A percentile compares a stretch with the other conserved stretches of the same genome.
Evolutionary conservation across 2,113 vertebrate genomes (phyloP).

Genomic region (Brachionichthys hirsutus): DNA sequence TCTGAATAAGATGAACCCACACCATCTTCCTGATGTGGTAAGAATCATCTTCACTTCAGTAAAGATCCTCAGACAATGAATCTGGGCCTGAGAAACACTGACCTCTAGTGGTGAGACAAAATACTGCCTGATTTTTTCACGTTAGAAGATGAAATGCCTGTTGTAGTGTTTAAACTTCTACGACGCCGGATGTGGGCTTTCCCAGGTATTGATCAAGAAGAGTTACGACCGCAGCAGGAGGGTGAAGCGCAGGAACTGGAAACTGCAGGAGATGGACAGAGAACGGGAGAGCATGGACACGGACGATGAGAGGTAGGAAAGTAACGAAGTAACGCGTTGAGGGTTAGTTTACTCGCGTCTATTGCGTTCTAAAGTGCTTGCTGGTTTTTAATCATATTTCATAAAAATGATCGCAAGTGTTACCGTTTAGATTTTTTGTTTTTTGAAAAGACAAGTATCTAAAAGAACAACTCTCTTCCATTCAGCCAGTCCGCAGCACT

Average conservation of each 20-base stretch:
- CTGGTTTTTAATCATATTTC: too few species aligned
- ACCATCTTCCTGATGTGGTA: slow-evolving; percentile 93
- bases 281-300: slow-evolving; percentile 85
- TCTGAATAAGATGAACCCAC: slow-evolving; percentile 94
- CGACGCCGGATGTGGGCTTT: neutral
- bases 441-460: too few species aligned
- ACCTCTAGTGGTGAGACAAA: slow-evolving; percentile 41
- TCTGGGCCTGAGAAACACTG: slow-evolving; percentile 23
- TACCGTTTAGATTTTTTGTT: too few species aligned
- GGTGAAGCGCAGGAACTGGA: slow-evolving; percentile 92
- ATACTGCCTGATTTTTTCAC: neutral
- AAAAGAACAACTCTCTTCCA: too few species aligned
- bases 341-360: too few species aligned
- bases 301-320: slow-evolving; percentile 87
- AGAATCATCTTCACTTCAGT: slow-evolving; percentile 47
- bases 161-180: neutral
- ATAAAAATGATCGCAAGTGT: too few species aligned
- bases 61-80: neutral
- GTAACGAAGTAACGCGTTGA: neutral
- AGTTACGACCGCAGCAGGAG: slow-evolving; percentile 87
- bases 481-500: too few species aligned
- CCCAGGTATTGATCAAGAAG: slow-evolving; percentile 94
- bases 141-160: neutral
- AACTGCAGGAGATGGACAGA: slow-evolving; percentile 86
- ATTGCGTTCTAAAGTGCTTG: too few species aligned